These are phyloP conservation scores for Chymomyza fuscimana DNA, from an alignment of 2,888 invertebrate species.

Conservation along the genomic window DNA sequence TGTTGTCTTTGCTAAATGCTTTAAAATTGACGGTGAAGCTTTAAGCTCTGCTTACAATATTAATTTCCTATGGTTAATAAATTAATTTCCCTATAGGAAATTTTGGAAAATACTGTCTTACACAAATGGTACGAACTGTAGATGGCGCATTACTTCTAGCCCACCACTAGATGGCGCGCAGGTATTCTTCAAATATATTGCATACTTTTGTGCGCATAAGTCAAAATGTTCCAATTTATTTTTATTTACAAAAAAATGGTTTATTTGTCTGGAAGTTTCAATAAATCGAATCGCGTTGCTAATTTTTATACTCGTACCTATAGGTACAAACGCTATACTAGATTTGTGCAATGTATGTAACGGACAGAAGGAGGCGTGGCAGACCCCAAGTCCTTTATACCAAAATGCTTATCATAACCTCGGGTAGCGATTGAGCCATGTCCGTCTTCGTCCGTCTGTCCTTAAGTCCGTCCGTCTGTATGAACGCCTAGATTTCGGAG, in stretches of 20 bases:
- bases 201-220: neutral
- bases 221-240: neutral
- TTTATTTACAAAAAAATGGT: neutral
- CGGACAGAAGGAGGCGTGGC: too few relatives aligned
- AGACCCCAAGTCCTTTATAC: too few relatives aligned
- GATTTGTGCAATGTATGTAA: too few relatives aligned
- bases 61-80: neutral
- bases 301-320: too few relatives aligned
- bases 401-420: too few relatives aligned
- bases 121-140: neutral
- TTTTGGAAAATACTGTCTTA: neutral
- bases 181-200: neutral
- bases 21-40: neutral
- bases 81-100: neutral
- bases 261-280: too few relatives aligned
- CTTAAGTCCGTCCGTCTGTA: too few relatives aligned
- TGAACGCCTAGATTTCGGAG: too few relatives aligned
- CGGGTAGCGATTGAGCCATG: too few relatives aligned
- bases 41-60: neutral
- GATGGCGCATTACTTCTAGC: neutral
- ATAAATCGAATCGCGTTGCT: too few relatives aligned
- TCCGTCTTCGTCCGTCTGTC: too few relatives aligned
- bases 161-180: slow-evolving; percentile 11
- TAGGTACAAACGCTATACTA: too few relatives aligned
- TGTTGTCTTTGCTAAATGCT: neutral